Conservation (phyloP, 1,140 invertebrate genomes). For the Papilio glaucus region DNA sequence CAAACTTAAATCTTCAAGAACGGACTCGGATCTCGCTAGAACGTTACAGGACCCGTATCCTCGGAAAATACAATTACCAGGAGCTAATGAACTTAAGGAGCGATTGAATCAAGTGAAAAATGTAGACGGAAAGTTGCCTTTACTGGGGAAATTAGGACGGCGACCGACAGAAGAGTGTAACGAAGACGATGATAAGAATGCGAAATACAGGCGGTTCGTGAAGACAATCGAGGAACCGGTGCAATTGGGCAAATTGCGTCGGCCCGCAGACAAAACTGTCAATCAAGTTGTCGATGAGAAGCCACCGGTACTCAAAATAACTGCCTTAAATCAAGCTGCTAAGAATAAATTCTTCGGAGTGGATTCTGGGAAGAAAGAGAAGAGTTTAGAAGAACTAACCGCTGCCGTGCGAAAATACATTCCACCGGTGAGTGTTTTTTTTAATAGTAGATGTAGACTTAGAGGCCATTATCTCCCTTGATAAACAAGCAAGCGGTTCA, state of each 20-base stretch:
- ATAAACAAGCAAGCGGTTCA: too few relatives aligned
- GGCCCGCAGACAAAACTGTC: conserved; percentile 60
- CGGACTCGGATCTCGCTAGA: conserved; percentile 73
- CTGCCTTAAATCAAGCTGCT: conserved; percentile 68
- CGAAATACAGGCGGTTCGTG: conserved; percentile 57
- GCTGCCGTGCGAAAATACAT: conserved; percentile 78
- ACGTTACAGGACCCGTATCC: conserved; percentile 59
- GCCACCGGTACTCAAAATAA: conserved; percentile 66
- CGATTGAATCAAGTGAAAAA: conserved; percentile 69
- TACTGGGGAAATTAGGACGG: conserved; percentile 68
- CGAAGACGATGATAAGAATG: conserved; percentile 59
- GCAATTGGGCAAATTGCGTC: conserved; percentile 69
- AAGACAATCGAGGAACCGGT: conserved; percentile 72
- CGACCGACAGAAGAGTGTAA: conserved; percentile 68
- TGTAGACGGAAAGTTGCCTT: conserved; percentile 61
- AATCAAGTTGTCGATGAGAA: conserved; percentile 52
- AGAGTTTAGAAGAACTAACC: conserved; percentile 68
- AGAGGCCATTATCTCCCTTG: too few relatives aligned
- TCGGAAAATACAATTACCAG: conserved; percentile 63
- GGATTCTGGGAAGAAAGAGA: conserved; percentile 67
- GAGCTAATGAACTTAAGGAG: conserved; percentile 72
- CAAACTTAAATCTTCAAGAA: conserved; percentile 76
- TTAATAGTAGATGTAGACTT: too few relatives aligned
- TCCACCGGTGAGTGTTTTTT: conserved; percentile 72
- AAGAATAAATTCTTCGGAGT: conserved; percentile 78